phyloP scores from a whole-genome alignment of 2,113 vertebrate species.

The Dinomys branickii region DNA sequence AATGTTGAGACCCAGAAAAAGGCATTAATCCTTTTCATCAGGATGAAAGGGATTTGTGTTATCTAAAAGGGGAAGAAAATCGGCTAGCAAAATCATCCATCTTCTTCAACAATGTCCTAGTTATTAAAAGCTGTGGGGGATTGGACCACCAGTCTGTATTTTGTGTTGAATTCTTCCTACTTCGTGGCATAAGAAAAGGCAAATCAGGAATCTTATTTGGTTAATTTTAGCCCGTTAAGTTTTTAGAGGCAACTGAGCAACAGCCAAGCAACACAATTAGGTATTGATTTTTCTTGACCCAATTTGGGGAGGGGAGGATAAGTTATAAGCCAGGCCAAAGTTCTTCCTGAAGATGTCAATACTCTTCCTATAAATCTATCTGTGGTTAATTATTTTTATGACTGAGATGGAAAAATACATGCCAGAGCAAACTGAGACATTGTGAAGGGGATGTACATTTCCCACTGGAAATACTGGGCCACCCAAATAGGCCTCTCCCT shows the following conservation, averaged over 20 bases:
- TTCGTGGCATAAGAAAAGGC: not conserved
- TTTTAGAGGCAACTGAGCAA: not conserved
- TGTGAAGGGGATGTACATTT: not conserved
- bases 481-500: not conserved
- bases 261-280: not conserved
- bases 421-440: not conserved
- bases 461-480: not conserved
- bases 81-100: not conserved
- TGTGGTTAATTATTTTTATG: conserved; percentile 25
- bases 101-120: not conserved
- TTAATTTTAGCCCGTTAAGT: conserved; percentile 35
- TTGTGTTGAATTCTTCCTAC: conserved; percentile 11
- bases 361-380: not conserved
- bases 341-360: conserved; percentile 27
- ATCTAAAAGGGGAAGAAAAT: not conserved
- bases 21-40: conserved; percentile 36
- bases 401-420: not conserved
- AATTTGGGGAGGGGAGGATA: not conserved
- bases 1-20: conserved; percentile 53
- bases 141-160: not conserved
- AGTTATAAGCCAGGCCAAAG: not conserved
- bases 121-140: not conserved
- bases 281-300: conserved; percentile 20
- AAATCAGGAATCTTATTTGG: conserved; percentile 13
- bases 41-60: conserved; percentile 37